Evolutionary conservation across 2,888 invertebrate species (phyloP).

Genomic region (Aleiodes testaceus): DNA sequence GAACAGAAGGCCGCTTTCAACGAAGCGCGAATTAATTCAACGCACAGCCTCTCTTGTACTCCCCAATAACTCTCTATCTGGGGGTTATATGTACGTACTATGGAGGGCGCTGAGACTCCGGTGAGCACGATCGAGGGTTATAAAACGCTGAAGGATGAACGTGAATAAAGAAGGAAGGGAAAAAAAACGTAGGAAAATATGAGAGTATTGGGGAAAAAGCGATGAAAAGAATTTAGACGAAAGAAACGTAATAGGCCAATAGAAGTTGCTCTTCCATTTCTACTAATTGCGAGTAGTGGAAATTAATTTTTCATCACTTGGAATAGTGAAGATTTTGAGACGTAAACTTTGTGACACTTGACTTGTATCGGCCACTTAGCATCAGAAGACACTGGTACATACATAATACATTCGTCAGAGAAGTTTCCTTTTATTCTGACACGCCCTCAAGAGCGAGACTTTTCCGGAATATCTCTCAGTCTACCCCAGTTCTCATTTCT

Average conservation of each 20-base stretch:
- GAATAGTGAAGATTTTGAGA: too few species aligned
- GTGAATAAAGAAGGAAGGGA: constrained; percentile 19
- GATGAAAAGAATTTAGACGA: constrained; percentile 25
- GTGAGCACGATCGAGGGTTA: constrained; percentile 51
- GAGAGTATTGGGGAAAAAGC: constrained; percentile 26
- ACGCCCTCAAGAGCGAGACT: not conserved
- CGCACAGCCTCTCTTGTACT: constrained; percentile 57
- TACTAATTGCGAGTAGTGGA: not conserved
- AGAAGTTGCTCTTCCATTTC: not conserved
- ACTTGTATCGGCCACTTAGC: constrained; percentile 24
- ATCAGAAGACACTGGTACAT: constrained; percentile 28
- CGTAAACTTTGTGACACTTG: not conserved
- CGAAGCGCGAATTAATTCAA: constrained; percentile 71
- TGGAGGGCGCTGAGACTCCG: constrained; percentile 46
- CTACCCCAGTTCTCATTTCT: constrained; percentile 13
- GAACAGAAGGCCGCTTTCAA: constrained; percentile 63
- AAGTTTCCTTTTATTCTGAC: not conserved
- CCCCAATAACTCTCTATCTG: constrained; percentile 39
- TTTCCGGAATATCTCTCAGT: constrained; percentile 13
- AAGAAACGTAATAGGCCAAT: not conserved
- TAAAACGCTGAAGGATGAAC: constrained; percentile 53
- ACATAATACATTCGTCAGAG: constrained; percentile 36
- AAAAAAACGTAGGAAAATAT: constrained; percentile 32
- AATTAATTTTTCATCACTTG: too few species aligned
- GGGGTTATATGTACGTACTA: constrained; percentile 2